These are phyloP conservation scores for Oncorhynchus kisutch DNA, from an alignment of 2,113 vertebrate genomes.

Conservation along the genomic window DNA sequence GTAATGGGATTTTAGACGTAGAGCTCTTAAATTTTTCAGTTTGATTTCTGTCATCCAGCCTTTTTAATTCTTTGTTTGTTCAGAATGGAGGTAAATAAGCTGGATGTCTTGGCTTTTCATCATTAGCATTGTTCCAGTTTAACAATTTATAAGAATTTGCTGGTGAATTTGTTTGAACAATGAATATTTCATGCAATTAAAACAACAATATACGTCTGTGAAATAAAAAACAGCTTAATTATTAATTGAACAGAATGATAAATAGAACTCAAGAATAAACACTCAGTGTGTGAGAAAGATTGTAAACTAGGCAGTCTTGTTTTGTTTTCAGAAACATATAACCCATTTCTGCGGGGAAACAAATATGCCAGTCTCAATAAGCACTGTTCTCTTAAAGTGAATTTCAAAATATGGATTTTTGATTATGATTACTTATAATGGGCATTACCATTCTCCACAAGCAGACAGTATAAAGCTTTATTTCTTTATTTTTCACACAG, in stretches of 20 bases:
- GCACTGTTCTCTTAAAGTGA: conserved; percentile 56
- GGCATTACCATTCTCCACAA: conserved; percentile 47
- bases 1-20: conserved; percentile 4
- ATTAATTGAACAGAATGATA: conserved; percentile 80
- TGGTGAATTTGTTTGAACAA: conserved; percentile 73
- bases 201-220: conserved; percentile 74
- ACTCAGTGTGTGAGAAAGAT: conserved; percentile 60
- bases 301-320: conserved; percentile 64
- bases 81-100: conserved; percentile 5
- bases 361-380: conserved; percentile 73
- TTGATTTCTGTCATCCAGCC: not conserved
- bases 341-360: conserved; percentile 69
- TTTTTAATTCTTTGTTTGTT: not conserved
- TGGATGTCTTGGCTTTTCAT: conserved; percentile 49
- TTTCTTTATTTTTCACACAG: conserved; percentile 58
- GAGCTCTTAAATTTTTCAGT: conserved; percentile 3
- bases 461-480: conserved; percentile 46
- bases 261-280: conserved; percentile 69
- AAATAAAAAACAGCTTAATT: conserved; percentile 80
- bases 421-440: conserved; percentile 74
- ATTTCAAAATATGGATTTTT: conserved; percentile 72
- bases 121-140: conserved; percentile 80
- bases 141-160: conserved; percentile 79
- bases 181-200: conserved; percentile 79
- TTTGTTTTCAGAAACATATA: conserved; percentile 73